These are phyloP conservation scores for Drosophila sordidula DNA, from an alignment of 2,888 invertebrate genomes.

Conservation along the genomic window DNA sequence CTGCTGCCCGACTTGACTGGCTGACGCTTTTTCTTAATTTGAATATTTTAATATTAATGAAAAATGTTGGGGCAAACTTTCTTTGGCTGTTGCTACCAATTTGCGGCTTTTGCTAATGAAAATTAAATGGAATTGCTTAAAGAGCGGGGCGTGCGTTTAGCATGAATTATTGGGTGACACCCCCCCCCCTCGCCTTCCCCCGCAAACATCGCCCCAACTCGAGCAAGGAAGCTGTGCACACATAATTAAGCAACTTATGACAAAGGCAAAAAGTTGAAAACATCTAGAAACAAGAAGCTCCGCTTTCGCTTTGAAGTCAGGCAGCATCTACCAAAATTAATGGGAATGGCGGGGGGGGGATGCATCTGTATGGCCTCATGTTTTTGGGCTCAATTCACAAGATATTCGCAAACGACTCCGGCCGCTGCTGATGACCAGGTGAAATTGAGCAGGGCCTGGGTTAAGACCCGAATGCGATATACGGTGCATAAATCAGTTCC, in stretches of 20 bases:
- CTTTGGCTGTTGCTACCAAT: conserved; percentile 59
- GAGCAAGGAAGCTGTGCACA: conserved; percentile 39
- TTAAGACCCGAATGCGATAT: conserved; percentile 33
- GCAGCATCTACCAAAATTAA: neutral
- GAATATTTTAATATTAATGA: conserved; percentile 79
- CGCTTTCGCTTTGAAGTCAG: conserved; percentile 32
- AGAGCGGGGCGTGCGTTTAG: conserved; percentile 59
- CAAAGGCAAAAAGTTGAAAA: conserved; percentile 23
- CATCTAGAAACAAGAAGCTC: conserved; percentile 23
- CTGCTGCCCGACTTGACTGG: neutral
- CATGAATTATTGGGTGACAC: conserved; percentile 63
- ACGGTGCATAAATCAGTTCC: conserved; percentile 71
- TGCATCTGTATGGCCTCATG: neutral
- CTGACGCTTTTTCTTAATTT: conserved; percentile 60
- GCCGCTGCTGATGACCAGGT: conserved; percentile 15
- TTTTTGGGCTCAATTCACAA: conserved; percentile 4
- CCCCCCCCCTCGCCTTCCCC: neutral
- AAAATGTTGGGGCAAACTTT: conserved; percentile 65
- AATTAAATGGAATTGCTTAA: conserved; percentile 78
- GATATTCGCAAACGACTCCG: neutral
- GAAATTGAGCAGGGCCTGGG: conserved; percentile 24
- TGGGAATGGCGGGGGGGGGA: neutral
- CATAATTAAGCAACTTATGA: conserved; percentile 68
- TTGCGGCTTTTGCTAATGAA: conserved; percentile 70
- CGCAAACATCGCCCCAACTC: neutral